Base-by-base conservation (phyloP, 2,888 invertebrate genomes). In the Limulus polyphemus region DNA sequence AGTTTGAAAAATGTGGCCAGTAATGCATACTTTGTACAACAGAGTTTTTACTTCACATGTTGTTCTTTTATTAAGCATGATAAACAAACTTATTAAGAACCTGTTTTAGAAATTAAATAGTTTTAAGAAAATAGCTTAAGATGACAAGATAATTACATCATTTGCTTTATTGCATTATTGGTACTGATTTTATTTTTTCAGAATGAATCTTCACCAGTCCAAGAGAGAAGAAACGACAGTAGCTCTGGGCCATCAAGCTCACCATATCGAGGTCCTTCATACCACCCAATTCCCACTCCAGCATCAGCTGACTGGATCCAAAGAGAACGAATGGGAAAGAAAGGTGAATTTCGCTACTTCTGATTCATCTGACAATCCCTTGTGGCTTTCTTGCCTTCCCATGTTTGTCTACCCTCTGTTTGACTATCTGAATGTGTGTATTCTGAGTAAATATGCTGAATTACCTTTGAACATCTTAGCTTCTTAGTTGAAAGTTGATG, bases 331-430 rank as follows among this genome's bases (percentile, higher is more conserved):
- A 84, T 88, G 76, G 91, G 91, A 80, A 91, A 91, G 82, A 91
- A 90, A 83, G 91, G 91, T 78, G 91, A 91, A 82, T 91, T 91
- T 79, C 84, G 91, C 78, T 92, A 92, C 80, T 91, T 91, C 81
- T 91, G 65, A 65, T 47, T 48, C 49, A 52, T 16, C 52, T 17
- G 16, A 52, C 17, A 14, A 10, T 16, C 17, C 32, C 32, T 32
- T 32, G 32, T 32, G 32, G 32, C 32, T 32, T 32, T 32, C 52
- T 17, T 16, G 52, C 14, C 52, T 16, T 16, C 17, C 51, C 14
- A 16, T 52, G 14, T 52, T 12, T 52, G 13, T 13, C 52, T 17
- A 14, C 10, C 11, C 17, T 52, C n/a, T 52, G 52, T 52, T 14
- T 52, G 52, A 11, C 10, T 52, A 17, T 52, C 11, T 52, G 11